Percentiles rank a stretch among this genome's conserved stretches.
phyloP scores from a whole-genome alignment of 2,113 vertebrate genomes.

The Passer montanus region DNA sequence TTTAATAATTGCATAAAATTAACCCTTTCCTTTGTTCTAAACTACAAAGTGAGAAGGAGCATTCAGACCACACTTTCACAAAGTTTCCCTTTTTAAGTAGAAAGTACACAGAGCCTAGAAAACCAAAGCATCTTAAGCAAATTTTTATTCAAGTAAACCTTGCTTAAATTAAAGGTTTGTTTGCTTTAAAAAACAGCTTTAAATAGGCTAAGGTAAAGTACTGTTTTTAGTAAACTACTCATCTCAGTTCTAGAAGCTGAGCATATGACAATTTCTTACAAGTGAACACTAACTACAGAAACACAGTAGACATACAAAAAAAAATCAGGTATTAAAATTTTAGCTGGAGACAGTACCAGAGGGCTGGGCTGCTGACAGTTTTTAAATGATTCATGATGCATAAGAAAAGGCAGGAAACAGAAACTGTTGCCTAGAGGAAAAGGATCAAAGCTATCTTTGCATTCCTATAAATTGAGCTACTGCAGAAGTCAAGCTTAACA shows the following conservation, averaged over 20 bases:
- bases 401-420: not conserved
- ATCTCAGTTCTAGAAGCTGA: not conserved
- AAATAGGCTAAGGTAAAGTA: not conserved
- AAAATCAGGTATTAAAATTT: not conserved
- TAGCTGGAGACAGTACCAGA: not conserved
- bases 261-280: not conserved
- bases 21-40: not conserved
- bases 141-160: not conserved
- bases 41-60: not conserved
- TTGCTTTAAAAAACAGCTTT: not conserved
- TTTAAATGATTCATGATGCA: not conserved
- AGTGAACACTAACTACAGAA: not conserved
- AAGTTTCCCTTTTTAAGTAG: not conserved
- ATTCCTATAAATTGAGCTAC: not conserved
- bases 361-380: not conserved
- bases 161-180: not conserved
- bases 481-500: not conserved
- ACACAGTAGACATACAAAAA: not conserved
- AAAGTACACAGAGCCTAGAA: not conserved
- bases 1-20: not conserved
- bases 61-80: not conserved
- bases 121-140: not conserved
- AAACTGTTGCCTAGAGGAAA: not conserved
- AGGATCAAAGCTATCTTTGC: not conserved
- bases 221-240: not conserved